Conservation (phyloP, 2,888 invertebrate species). For the Aphrophora alni region DNA sequence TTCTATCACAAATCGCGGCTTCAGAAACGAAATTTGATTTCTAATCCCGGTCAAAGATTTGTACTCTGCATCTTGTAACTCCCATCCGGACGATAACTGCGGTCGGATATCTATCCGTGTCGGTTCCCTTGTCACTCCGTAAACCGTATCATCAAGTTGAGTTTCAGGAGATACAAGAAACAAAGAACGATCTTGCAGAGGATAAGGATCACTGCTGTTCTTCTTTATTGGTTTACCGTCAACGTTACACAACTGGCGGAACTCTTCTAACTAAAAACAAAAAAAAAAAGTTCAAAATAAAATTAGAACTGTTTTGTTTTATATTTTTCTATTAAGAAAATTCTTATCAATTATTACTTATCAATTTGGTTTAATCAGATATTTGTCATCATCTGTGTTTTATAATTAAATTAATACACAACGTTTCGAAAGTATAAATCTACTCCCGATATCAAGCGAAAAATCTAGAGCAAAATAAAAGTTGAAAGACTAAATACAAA, state of each 20-base stretch:
- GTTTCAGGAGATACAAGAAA: conserved; percentile 23
- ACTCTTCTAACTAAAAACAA: conserved; percentile 23
- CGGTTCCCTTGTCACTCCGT: neutral
- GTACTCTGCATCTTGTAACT: conserved; percentile 21
- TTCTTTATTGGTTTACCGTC: conserved; percentile 4
- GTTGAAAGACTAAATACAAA: no score
- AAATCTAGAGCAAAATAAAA: no score
- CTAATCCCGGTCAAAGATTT: conserved; percentile 18
- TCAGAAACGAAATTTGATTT: neutral
- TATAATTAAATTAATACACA: no score
- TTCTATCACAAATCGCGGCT: neutral
- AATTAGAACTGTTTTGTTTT: neutral
- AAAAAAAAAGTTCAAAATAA: neutral
- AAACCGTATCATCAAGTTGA: neutral
- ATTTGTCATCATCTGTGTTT: no score
- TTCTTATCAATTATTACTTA: no score
- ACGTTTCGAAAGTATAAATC: no score
- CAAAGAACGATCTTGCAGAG: conserved; percentile 9
- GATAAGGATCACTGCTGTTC: conserved; percentile 24
- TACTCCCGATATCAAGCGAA: no score
- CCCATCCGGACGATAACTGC: neutral
- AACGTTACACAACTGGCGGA: conserved; percentile 6
- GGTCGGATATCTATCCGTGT: neutral
- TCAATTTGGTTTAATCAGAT: no score
- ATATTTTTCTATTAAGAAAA: no score